Evolutionary conservation across 2,113 vertebrate genomes (phyloP).

Genomic region (Sula dactylatra): DNA sequence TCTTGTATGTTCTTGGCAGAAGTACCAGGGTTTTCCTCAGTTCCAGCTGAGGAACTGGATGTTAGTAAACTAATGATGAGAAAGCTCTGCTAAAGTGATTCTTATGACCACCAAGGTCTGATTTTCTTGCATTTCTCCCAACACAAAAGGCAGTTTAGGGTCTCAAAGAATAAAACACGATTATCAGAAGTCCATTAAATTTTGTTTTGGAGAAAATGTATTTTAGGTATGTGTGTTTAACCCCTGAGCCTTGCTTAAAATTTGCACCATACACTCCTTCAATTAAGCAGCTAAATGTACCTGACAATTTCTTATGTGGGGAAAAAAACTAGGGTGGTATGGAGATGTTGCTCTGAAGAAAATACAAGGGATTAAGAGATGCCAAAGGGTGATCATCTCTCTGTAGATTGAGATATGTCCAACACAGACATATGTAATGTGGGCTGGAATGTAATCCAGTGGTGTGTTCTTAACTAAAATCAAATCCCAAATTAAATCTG

Average conservation of each 20-base stretch:
- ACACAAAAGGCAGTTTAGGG: background rate
- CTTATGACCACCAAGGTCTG: background rate
- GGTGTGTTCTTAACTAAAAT: background rate
- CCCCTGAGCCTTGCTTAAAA: background rate
- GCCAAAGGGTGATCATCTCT: background rate
- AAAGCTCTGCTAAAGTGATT: background rate
- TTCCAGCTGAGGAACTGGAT: background rate
- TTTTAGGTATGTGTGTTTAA: background rate
- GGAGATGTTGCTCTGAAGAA: background rate
- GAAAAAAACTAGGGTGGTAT: background rate
- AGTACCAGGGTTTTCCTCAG: background rate
- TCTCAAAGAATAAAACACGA: background rate
- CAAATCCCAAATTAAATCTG: background rate
- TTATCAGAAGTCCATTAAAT: background rate
- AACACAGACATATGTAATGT: fast-evolving
- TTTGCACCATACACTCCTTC: background rate
- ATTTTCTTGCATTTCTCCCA: background rate
- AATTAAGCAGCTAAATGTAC: background rate
- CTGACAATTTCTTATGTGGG: background rate
- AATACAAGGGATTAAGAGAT: background rate
- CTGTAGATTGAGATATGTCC: background rate
- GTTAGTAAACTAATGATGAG: background rate
- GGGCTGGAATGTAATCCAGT: background rate
- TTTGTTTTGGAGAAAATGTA: background rate
- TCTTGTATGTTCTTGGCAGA: background rate